A percentile compares a stretch with the other conserved stretches of the same genome.
Evolutionary conservation across 2,113 vertebrate species (phyloP).

Genomic region (Hassar affinis): DNA sequence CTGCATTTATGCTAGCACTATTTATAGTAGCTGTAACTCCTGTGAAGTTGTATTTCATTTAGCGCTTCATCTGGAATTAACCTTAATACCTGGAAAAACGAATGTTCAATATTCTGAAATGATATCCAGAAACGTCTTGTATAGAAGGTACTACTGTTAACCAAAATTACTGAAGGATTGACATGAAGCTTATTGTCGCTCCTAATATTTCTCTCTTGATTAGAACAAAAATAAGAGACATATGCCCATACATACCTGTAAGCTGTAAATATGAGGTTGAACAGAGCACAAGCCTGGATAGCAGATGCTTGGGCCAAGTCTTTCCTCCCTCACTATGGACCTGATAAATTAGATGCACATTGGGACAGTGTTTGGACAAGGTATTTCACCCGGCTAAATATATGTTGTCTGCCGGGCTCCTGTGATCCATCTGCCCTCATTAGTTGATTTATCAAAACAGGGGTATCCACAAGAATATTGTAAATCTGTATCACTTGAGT

Average conservation of each 20-base stretch:
- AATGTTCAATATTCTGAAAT: neutral
- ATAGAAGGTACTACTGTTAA: neutral
- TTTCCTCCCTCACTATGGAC: conserved; percentile 14
- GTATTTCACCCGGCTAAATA: conserved; percentile 45
- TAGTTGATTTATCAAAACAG: conserved; percentile 48
- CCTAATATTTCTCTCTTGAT: conserved; percentile 8
- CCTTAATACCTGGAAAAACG: neutral
- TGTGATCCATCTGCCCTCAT: conserved; percentile 47
- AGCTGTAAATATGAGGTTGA: conserved; percentile 14
- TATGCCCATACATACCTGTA: conserved; percentile 16
- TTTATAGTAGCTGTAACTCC: neutral
- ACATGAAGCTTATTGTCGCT: neutral
- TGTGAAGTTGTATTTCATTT: neutral
- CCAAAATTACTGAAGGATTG: neutral
- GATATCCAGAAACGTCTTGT: no score
- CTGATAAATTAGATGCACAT: conserved; percentile 38
- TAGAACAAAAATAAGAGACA: conserved; percentile 6
- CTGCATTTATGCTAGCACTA: neutral
- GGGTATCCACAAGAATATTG: conserved; percentile 46
- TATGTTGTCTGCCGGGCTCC: conserved; percentile 16
- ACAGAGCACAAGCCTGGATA: conserved; percentile 29
- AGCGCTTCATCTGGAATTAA: neutral
- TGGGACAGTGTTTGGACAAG: conserved; percentile 45
- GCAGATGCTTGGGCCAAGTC: conserved; percentile 19
- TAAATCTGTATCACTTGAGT: conserved; percentile 44